A percentile compares a stretch with the other conserved stretches of the same genome.
Evolutionary conservation across 2,113 vertebrate species (phyloP).

Genomic region (Strix uralensis): DNA sequence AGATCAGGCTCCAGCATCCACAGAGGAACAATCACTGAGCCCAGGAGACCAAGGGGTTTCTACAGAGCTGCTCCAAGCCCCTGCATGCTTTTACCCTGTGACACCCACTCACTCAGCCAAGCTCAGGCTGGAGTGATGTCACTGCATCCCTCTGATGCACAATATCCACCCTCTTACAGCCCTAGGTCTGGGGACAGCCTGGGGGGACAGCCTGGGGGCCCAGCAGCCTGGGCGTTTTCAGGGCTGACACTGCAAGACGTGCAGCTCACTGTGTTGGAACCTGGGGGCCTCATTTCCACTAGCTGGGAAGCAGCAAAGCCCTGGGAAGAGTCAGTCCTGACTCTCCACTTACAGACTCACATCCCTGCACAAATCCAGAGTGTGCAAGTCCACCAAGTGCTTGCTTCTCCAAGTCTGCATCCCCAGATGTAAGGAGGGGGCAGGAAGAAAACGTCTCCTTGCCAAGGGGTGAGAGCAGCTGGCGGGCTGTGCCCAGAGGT

Average conservation of each 20-base stretch:
- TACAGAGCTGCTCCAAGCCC: neutral
- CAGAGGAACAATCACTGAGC: neutral
- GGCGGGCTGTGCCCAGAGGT: neutral
- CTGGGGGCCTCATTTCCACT: neutral
- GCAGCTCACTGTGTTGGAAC: neutral
- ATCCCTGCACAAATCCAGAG: neutral
- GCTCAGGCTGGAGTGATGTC: neutral
- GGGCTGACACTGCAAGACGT: neutral
- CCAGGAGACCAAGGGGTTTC: neutral
- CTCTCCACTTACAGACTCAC: neutral
- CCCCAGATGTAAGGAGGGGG: neutral
- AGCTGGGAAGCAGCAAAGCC: neutral
- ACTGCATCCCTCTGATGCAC: neutral
- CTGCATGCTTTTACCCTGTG: neutral
- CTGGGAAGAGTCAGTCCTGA: neutral
- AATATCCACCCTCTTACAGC: neutral
- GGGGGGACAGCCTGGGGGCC: too few species aligned
- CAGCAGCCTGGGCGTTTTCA: neutral
- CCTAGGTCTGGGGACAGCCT: neutral
- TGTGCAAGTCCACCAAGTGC: neutral
- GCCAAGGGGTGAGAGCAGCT: neutral
- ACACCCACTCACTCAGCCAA: neutral
- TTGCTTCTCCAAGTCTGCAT: neutral
- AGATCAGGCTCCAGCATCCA: neutral
- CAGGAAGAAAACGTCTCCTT: neutral